Evolutionary conservation across 2,888 invertebrate species (phyloP).

Genomic region (Platypus cylindrus): DNA sequence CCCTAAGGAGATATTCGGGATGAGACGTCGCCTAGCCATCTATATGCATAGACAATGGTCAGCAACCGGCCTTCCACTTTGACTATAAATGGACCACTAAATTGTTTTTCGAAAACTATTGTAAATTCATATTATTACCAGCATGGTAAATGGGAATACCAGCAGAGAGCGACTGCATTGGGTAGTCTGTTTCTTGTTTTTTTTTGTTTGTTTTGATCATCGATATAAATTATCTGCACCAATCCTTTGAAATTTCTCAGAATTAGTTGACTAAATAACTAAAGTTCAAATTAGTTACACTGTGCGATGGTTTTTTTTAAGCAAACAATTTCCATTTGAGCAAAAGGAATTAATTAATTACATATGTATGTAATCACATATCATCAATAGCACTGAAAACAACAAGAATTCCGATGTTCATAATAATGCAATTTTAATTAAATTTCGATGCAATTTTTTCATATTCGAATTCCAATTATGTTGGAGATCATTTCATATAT

Average conservation of each 20-base stretch:
- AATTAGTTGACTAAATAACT: not conserved
- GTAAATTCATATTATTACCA: conserved; percentile 32
- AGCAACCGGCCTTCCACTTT: conserved; percentile 35
- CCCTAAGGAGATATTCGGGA: conserved; percentile 31
- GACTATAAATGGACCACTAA: conserved; percentile 37
- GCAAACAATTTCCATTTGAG: too few species aligned
- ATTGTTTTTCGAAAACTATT: conserved; percentile 33
- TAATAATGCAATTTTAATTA: not conserved
- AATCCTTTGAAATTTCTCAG: conserved; percentile 1
- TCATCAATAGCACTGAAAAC: not conserved
- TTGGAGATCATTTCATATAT: not conserved
- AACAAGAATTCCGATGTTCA: not conserved
- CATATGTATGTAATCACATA: too few species aligned
- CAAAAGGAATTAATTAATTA: not conserved
- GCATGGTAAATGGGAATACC: too few species aligned
- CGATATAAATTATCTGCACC: conserved; percentile 8
- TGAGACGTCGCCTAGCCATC: conserved; percentile 31
- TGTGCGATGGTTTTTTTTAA: too few species aligned
- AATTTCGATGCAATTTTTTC: not conserved
- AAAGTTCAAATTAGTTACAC: not conserved
- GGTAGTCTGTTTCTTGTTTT: too few species aligned
- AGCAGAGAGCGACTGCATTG: conserved; percentile 19
- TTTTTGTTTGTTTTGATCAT: conserved; percentile 5
- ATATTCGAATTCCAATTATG: not conserved
- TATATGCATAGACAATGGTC: conserved; percentile 34